Evolutionary conservation across 2,797 vertebrate genomes (phyloP).

Genomic region (Anolis apletophallus): DNA sequence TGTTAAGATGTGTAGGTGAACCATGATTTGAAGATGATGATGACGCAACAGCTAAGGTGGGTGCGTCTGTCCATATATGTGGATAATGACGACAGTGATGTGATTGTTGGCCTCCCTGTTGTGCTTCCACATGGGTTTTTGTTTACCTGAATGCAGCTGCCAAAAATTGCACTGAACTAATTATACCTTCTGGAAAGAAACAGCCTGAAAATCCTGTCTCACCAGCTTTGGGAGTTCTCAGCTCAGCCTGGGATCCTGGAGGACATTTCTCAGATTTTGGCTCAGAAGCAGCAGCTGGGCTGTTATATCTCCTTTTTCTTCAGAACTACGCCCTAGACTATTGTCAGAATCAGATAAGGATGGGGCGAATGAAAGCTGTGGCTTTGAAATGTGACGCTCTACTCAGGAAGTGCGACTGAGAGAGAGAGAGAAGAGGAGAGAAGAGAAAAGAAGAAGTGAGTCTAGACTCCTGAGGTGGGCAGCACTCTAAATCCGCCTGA

Average conservation of each 20-base stretch:
- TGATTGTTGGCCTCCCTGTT: not conserved
- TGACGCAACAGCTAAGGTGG: too few species aligned
- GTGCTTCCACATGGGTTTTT: slow-evolving; percentile 18
- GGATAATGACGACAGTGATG: not conserved
- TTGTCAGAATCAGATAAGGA: slow-evolving; percentile 34
- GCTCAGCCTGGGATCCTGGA: not conserved
- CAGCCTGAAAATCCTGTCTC: slow-evolving; percentile 27
- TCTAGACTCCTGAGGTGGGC: not conserved
- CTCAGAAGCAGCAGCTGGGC: slow-evolving; percentile 10
- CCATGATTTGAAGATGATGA: not conserved
- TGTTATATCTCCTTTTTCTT: not conserved
- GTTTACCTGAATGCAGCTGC: slow-evolving; percentile 28
- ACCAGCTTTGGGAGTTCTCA: slow-evolving; percentile 34
- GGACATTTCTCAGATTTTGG: not conserved
- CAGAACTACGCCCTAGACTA: slow-evolving; percentile 16
- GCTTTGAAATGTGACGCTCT: slow-evolving; percentile 64
- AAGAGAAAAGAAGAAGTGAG: slow-evolving; percentile 37
- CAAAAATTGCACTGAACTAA: slow-evolving; percentile 13
- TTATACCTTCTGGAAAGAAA: slow-evolving; percentile 18
- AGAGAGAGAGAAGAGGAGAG: slow-evolving; percentile 46
- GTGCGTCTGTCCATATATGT: not conserved
- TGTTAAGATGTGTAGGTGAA: too few species aligned
- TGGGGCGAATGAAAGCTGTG: slow-evolving; percentile 42
- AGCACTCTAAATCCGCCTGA: slow-evolving; percentile 18
- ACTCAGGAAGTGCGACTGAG: slow-evolving; percentile 72